Conservation (phyloP, 2,797 vertebrate genomes). For the Propithecus deckenii region DNA sequence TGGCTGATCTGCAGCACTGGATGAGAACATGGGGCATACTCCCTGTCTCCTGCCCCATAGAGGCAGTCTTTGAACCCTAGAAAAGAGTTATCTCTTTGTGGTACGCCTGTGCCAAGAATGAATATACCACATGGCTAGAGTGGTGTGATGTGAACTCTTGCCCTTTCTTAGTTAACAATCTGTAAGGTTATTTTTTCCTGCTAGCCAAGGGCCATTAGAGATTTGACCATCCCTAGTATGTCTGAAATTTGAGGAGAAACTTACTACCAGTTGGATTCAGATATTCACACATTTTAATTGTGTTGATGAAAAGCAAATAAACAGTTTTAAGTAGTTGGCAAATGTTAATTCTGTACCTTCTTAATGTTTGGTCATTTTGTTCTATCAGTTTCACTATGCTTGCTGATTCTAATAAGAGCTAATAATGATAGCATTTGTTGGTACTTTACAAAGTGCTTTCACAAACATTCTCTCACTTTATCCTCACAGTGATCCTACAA, state of each 20-base stretch:
- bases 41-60: neutral
- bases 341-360: neutral
- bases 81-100: neutral
- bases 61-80: neutral
- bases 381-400: neutral
- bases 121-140: neutral
- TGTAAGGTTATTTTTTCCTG: constrained; percentile 37
- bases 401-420: neutral
- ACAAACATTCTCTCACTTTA: neutral
- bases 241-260: constrained; percentile 14
- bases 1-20: neutral
- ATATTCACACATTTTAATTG: constrained; percentile 4
- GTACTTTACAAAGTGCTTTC: neutral
- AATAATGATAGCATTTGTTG: neutral
- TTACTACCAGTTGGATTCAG: neutral
- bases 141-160: neutral
- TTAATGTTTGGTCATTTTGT: constrained; percentile 8
- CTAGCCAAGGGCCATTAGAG: neutral
- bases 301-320: neutral
- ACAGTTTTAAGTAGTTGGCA: neutral
- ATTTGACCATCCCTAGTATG: neutral
- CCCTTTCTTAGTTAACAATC: constrained; percentile 44
- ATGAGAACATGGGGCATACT: neutral
- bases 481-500: neutral
- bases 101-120: neutral